phyloP scores from a whole-genome alignment of 2,888 invertebrate genomes.

The Lacanobia wlatinum region DNA sequence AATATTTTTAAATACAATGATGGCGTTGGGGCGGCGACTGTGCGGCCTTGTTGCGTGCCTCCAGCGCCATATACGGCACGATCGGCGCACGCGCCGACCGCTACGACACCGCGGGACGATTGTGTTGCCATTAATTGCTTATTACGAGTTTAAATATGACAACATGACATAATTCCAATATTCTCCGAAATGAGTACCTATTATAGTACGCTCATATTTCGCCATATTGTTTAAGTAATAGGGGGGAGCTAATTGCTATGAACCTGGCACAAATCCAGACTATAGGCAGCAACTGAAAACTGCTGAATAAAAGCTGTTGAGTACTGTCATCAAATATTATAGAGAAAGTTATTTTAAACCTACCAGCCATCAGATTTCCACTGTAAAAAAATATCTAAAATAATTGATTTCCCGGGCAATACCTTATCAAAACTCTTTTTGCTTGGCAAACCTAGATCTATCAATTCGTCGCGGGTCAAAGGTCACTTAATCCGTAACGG shows the following conservation, averaged over 20 bases:
- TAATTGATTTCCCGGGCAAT: slow-evolving; percentile 1
- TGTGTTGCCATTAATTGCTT: slow-evolving; percentile 47
- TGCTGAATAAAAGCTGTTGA: no score
- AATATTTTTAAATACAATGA: slow-evolving; percentile 67
- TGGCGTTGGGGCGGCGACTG: slow-evolving; percentile 66
- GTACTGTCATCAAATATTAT: not conserved
- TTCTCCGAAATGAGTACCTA: not conserved
- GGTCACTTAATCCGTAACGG: slow-evolving; percentile 11
- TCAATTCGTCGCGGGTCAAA: slow-evolving; percentile 6
- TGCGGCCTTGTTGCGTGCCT: slow-evolving; percentile 80
- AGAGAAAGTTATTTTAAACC: not conserved
- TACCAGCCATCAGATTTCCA: not conserved
- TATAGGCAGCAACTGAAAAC: no score
- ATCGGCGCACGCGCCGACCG: slow-evolving; percentile 65
- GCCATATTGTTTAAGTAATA: not conserved
- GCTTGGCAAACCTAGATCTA: slow-evolving; percentile 1
- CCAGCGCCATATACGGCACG: slow-evolving; percentile 78
- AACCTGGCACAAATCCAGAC: not conserved
- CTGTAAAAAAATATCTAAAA: not conserved
- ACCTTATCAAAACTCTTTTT: not conserved
- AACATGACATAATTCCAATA: not conserved
- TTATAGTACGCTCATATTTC: not conserved
- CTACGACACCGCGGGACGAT: slow-evolving; percentile 47
- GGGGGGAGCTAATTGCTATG: not conserved
- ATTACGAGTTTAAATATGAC: slow-evolving; percentile 29